Evolutionary conservation across 2,888 invertebrate genomes (phyloP).

Genomic region (Chaitophorus viminalis): DNA sequence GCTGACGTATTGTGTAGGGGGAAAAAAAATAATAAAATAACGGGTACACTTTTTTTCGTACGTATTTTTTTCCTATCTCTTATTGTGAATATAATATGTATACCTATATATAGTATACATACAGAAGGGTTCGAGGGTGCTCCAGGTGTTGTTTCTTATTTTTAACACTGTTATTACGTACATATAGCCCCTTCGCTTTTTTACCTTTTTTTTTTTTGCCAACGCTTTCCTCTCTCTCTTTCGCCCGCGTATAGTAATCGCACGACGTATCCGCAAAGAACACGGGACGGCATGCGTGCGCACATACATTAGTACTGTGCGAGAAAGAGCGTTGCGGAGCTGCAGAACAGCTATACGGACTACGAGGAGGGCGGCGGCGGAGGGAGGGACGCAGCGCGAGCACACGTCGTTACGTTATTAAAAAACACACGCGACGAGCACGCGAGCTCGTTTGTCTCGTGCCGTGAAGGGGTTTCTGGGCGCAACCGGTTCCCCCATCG

Average conservation of each 20-base stretch:
- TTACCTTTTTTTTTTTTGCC: not conserved
- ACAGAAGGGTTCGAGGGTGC: slow-evolving; percentile 59
- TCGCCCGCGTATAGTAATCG: slow-evolving; percentile 35
- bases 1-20: not conserved
- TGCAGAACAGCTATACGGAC: no score
- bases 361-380: not conserved
- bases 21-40: slow-evolving; percentile 29
- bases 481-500: slow-evolving; percentile 41
- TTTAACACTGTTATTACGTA: slow-evolving; percentile 59
- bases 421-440: slow-evolving; percentile 54
- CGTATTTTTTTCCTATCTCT: no score
- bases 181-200: slow-evolving; percentile 42
- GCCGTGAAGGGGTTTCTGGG: slow-evolving; percentile 51
- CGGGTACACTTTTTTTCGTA: slow-evolving; percentile 43
- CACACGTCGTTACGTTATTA: slow-evolving; percentile 35
- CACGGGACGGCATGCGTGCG: not conserved
- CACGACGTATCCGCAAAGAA: not conserved
- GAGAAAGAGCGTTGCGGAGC: slow-evolving; percentile 11
- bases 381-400: not conserved
- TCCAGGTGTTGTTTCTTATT: slow-evolving; percentile 62
- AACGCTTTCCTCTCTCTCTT: not conserved
- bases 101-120: not conserved
- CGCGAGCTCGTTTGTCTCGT: slow-evolving; percentile 59
- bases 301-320: not conserved
- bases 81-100: no score